Percentiles rank a stretch among this genome's conserved stretches.
Conservation (phyloP, 53 echinoderm and acorn worm genomes). For the Temnopleurus reevesii region DNA sequence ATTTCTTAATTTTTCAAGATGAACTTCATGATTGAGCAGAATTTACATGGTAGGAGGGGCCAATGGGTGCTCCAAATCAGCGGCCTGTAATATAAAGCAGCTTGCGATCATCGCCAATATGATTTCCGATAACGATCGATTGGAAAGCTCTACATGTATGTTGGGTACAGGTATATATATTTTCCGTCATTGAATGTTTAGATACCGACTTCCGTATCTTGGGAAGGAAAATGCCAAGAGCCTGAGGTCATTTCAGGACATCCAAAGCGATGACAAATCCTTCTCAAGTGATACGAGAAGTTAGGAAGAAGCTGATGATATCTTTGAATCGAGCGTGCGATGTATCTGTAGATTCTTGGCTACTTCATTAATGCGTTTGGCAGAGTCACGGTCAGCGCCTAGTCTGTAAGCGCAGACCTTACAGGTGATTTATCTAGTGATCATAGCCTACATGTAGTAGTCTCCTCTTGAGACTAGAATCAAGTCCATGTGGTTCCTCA, state of each 20-base stretch:
- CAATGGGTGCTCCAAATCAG: no score
- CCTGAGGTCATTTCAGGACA: slow-evolving; percentile 12
- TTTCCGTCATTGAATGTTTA: neutral
- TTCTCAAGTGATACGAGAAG: slow-evolving; percentile 3
- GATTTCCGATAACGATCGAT: no score
- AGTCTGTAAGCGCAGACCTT: no score
- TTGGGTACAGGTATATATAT: neutral
- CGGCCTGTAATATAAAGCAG: no score
- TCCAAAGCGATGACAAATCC: neutral
- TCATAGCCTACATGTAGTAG: no score
- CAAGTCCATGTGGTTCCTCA: neutral
- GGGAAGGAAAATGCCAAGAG: neutral
- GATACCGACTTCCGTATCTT: neutral
- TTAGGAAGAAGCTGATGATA: neutral
- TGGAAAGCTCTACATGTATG: no score
- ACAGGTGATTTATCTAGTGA: no score
- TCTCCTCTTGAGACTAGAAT: no score
- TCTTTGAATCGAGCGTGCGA: neutral
- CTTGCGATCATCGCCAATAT: no score
- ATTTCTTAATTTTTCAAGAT: no score
- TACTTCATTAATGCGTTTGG: neutral
- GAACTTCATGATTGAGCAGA: no score
- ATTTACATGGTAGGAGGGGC: no score
- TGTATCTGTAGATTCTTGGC: neutral
- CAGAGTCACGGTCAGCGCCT: neutral